These are phyloP conservation scores for Papilio protenor DNA, from an alignment of 2,888 invertebrate genomes.

Conservation along the genomic window DNA sequence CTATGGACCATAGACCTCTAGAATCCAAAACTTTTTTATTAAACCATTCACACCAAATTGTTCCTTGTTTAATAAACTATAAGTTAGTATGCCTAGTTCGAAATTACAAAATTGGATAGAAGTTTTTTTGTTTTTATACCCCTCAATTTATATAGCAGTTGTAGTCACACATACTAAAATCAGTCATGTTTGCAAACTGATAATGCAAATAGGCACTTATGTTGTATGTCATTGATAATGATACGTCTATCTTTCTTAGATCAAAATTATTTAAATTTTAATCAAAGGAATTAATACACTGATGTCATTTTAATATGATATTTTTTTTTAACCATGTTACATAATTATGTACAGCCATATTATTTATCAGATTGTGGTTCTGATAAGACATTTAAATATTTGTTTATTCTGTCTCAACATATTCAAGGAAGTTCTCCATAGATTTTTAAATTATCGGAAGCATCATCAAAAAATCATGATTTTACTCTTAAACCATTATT, in stretches of 20 bases:
- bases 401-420: background rate
- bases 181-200: too few relatives aligned
- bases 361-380: background rate
- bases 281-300: background rate
- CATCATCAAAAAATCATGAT: background rate
- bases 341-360: background rate
- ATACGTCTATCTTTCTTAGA: background rate
- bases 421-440: background rate
- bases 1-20: too few relatives aligned
- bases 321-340: background rate
- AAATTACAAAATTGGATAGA: too few relatives aligned
- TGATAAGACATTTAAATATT: background rate
- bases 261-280: background rate
- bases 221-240: background rate
- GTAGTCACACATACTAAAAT: too few relatives aligned
- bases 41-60: background rate
- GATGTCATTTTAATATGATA: background rate
- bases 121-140: too few relatives aligned
- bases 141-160: background rate
- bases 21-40: too few relatives aligned
- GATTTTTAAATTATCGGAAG: background rate
- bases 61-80: background rate
- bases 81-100: too few relatives aligned
- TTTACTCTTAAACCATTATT: conserved; percentile 1
- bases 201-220: background rate